phyloP scores from a whole-genome alignment of 2,888 invertebrate species.

The Orgyia antiqua region DNA sequence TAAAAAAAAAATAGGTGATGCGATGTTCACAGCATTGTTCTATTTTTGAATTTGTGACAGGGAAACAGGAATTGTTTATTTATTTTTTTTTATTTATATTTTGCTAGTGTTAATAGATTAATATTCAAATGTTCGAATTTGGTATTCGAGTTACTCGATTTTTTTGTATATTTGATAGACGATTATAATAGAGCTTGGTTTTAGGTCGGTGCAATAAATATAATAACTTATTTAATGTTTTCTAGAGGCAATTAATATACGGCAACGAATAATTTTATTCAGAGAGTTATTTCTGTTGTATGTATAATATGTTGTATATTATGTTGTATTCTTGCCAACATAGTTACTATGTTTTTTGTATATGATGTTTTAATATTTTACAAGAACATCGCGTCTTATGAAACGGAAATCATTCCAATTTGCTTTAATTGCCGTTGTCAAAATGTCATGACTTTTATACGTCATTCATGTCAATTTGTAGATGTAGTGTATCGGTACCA shows the following conservation, averaged over 20 bases:
- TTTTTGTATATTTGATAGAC: not conserved
- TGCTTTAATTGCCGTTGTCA: slow-evolving; percentile 46
- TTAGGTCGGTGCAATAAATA: no score
- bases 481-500: slow-evolving; percentile 27
- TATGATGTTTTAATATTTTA: no score
- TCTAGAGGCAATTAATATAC: not conserved
- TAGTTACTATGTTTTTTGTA: no score
- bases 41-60: not conserved
- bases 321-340: slow-evolving; percentile 27
- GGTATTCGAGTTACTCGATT: not conserved
- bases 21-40: slow-evolving; percentile 1
- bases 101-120: slow-evolving; percentile 3
- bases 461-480: slow-evolving; percentile 28
- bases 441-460: slow-evolving; percentile 36
- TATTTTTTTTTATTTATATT: no score
- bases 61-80: not conserved
- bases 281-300: not conserved
- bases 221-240: no score
- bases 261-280: slow-evolving; percentile 5
- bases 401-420: slow-evolving; percentile 55
- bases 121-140: no score
- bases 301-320: slow-evolving; percentile 6
- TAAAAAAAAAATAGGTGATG: not conserved
- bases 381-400: slow-evolving; percentile 33
- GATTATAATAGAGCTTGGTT: slow-evolving; percentile 1